phyloP scores from a whole-genome alignment of 2,797 vertebrate genomes.

The Zenarchopterus dispar region DNA sequence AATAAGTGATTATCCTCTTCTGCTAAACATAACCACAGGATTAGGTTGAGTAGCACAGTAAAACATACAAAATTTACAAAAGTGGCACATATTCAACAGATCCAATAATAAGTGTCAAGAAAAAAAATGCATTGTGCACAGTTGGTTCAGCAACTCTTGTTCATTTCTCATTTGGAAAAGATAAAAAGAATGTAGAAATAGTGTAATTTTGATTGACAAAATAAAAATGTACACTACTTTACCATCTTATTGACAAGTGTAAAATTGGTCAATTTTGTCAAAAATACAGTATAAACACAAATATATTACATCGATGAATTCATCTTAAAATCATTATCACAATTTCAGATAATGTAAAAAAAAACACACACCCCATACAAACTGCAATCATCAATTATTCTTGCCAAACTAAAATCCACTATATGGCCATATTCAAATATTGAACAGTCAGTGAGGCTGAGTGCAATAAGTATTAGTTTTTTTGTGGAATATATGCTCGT shows the following conservation, averaged over 20 bases:
- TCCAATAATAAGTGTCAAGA: background rate
- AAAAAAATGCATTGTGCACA: constrained; percentile 9
- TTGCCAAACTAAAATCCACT: background rate
- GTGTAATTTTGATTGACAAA: constrained; percentile 3
- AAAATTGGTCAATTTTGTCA: too few relatives aligned
- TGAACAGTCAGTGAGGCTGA: too few relatives aligned
- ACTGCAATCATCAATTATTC: too few relatives aligned
- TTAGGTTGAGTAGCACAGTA: too few relatives aligned
- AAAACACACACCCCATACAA: too few relatives aligned
- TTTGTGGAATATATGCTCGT: background rate
- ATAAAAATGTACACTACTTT: constrained; percentile 1
- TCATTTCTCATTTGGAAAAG: constrained; percentile 1
- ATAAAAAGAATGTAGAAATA: background rate
- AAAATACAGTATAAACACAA: too few relatives aligned
- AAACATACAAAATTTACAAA: background rate
- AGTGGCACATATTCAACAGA: background rate
- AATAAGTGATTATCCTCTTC: constrained; percentile 36
- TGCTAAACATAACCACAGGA: constrained; percentile 38
- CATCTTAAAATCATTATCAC: too few relatives aligned
- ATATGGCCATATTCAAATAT: background rate
- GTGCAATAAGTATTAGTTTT: too few relatives aligned
- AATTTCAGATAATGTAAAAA: too few relatives aligned
- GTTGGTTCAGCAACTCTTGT: constrained; percentile 11
- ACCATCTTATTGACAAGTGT: background rate
- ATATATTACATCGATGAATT: too few relatives aligned